Evolutionary conservation across 2,888 invertebrate genomes (phyloP).

Genomic region (Ellobium chinense): DNA sequence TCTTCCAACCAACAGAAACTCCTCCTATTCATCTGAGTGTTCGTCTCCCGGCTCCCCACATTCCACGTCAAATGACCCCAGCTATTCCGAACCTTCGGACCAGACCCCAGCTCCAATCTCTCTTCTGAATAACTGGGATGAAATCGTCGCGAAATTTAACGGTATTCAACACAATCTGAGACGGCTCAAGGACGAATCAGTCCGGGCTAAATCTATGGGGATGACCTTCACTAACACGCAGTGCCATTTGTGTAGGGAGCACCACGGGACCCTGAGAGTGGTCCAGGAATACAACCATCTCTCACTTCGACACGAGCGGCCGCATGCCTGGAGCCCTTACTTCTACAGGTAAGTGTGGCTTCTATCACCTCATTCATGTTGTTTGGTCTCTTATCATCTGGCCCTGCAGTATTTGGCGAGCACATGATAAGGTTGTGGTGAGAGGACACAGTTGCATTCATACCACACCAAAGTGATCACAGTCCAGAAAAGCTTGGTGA

Average conservation of each 20-base stretch:
- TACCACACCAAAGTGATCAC: too few species aligned
- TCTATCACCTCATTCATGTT: too few species aligned
- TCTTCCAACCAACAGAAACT: constrained; percentile 7
- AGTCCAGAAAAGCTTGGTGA: too few species aligned
- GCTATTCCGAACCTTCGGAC: constrained; percentile 41
- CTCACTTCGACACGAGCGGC: constrained; percentile 64
- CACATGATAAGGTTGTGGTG: too few species aligned
- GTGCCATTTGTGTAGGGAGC: constrained; percentile 69
- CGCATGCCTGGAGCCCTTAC: constrained; percentile 56
- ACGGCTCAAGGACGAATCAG: constrained; percentile 65
- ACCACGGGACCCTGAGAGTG: constrained; percentile 72
- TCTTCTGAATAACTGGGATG: constrained; percentile 70
- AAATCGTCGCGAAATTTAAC: constrained; percentile 68
- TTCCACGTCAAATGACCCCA: constrained; percentile 48
- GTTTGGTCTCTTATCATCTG: neutral
- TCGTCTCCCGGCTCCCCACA: constrained; percentile 4
- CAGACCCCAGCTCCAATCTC: constrained; percentile 60
- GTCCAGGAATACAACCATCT: constrained; percentile 70
- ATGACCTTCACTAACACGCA: constrained; percentile 71
- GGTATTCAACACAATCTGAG: constrained; percentile 63
- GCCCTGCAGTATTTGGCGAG: too few species aligned
- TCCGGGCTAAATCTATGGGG: constrained; percentile 67
- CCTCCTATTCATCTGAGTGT: neutral
- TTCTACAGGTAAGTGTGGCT: constrained; percentile 58
- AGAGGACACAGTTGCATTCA: too few species aligned